A percentile compares a stretch with the other conserved stretches of the same genome.
Evolutionary conservation across 1,140 invertebrate species (phyloP).

Genomic region (Diuraphis noxia): DNA sequence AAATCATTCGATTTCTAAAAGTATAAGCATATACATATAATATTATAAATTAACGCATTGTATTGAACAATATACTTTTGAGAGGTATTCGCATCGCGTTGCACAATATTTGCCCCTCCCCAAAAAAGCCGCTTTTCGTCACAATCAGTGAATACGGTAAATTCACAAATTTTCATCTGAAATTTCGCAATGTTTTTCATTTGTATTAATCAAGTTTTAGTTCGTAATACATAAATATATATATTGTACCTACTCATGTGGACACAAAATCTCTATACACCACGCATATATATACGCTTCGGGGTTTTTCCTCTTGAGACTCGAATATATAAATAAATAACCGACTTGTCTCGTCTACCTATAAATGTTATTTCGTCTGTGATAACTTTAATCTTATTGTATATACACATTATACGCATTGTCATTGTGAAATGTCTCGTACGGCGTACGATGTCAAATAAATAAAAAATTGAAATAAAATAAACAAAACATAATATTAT

Average conservation of each 20-base stretch:
- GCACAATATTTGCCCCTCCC: background rate
- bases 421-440: background rate
- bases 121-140: background rate
- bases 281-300: background rate
- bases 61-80: too few relatives aligned
- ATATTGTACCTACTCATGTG: background rate
- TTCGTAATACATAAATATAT: background rate
- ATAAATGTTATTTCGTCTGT: background rate
- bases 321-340: constrained; percentile 4
- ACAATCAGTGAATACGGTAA: background rate
- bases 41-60: too few relatives aligned
- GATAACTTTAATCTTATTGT: background rate
- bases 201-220: background rate
- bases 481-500: background rate
- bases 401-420: constrained; percentile 8
- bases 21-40: too few relatives aligned
- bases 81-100: too few relatives aligned
- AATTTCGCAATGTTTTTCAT: background rate
- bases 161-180: background rate
- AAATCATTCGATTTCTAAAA: too few relatives aligned
- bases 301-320: background rate
- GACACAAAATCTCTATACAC: background rate
- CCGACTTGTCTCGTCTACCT: background rate
- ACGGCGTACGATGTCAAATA: background rate
- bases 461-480: constrained; percentile 3